A percentile compares a stretch with the other conserved stretches of the same genome.
Evolutionary conservation across 2,888 invertebrate genomes (phyloP).

Genomic region (Melanchra persicariae): DNA sequence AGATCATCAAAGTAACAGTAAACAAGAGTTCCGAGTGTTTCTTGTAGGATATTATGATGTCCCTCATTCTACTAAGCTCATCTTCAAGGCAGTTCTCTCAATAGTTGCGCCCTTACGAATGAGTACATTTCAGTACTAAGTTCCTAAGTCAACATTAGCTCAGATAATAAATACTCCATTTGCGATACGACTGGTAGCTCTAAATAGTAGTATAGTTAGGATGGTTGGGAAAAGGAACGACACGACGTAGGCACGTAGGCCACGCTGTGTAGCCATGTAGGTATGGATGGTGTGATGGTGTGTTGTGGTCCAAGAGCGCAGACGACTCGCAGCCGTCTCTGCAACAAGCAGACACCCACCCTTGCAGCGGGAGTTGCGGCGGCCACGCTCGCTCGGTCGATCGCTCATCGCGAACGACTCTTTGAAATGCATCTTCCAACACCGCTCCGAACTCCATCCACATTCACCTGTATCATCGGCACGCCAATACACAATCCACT

Average conservation of each 20-base stretch:
- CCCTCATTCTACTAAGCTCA: background rate
- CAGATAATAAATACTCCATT: background rate
- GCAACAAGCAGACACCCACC: conserved; percentile 83
- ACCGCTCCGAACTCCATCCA: conserved; percentile 87
- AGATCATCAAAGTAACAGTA: background rate
- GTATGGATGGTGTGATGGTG: conserved; percentile 64
- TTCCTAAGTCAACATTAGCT: conserved; percentile 16
- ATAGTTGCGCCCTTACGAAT: conserved; percentile 11
- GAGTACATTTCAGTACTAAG: conserved; percentile 15
- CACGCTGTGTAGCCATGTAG: conserved; percentile 58
- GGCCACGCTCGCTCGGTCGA: conserved; percentile 90
- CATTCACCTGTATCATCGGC: conserved; percentile 89
- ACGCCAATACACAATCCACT: conserved; percentile 84
- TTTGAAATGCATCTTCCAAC: conserved; percentile 91
- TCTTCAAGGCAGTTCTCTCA: background rate
- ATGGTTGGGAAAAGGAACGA: conserved; percentile 31
- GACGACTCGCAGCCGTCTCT: conserved; percentile 76
- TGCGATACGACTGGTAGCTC: background rate
- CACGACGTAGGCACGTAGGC: conserved; percentile 31
- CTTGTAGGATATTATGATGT: background rate
- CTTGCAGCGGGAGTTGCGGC: conserved; percentile 90
- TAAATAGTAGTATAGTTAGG: conserved; percentile 28
- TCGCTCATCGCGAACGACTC: conserved; percentile 91
- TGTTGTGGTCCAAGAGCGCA: conserved; percentile 69
- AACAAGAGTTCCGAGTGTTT: conserved; percentile 20